Base-by-base conservation (phyloP, 2,888 invertebrate species). In the Rhyacophila evoluta region DNA sequence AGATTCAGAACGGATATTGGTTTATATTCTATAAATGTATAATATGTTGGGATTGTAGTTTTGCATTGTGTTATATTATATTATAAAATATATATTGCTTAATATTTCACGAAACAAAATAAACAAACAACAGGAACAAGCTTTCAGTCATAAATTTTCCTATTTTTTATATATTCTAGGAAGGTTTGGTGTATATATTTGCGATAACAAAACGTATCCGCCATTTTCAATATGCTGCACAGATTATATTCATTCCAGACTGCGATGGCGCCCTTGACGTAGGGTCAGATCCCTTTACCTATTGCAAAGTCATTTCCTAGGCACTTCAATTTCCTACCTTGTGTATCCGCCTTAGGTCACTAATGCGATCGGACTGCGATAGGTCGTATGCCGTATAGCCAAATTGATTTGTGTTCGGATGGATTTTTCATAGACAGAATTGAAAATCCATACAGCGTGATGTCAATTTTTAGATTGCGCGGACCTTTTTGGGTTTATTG, bases 301-400 rank as follows among this genome's bases (percentile, higher is more conserved):
- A 55, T 55, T 55, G 55, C 55, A 55, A 55, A 55, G 55, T 55
- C 55, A 55, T 55, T 55, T 55, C 55, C 55, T 19, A 55, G 55
- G 55, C 55, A 55, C 55, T 55, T 55, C 55, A 19, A 55, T 55
- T 55, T 55, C 55, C 25, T 55, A 55, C 55, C 55, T 55, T 55
- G 55, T 55, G 55, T 55, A 55, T 55, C 55, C 55, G 55, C 55
- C 55, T 55, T 19, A 55, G 55, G 55, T 55, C 55, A 55, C 55
- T 55, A 55, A 55, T 55, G 55, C 25, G 55, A 55, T 55, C 55
- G 55, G 55, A 55, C 19, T 55, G 25, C 55, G 55, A 55, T 55
- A 55, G 55, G 55, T 55, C 55, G 55, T 19, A 55, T 41, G 41
- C 41, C 41, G 41, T 41, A 41, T 19, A 19, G 19, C 55, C 55